Percentiles rank a stretch among this genome's conserved stretches.
phyloP scores from a whole-genome alignment of 1,140 invertebrate genomes.

The Trachymyrmex cornetzi region DNA sequence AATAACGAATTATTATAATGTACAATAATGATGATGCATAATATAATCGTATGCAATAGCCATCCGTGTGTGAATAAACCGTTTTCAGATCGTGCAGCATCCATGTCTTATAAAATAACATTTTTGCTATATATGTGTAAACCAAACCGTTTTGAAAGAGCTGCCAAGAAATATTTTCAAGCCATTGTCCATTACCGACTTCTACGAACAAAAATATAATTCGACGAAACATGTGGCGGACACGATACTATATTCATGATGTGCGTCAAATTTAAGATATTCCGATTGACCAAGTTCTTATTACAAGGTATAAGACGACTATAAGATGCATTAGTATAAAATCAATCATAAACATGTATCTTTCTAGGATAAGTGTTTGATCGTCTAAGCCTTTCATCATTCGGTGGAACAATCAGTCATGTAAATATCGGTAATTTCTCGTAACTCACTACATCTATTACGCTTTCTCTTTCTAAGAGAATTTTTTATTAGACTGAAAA shows the following conservation, averaged over 20 bases:
- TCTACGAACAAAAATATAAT: not conserved
- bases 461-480: conserved; percentile 41
- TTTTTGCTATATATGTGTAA: not conserved
- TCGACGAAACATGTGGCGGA: not conserved
- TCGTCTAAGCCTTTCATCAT: conserved; percentile 26
- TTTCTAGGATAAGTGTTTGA: not conserved
- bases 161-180: not conserved
- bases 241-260: not conserved
- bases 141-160: not conserved
- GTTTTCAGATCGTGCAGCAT: too few species aligned
- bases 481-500: conserved; percentile 44
- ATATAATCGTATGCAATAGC: too few species aligned
- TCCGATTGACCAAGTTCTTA: not conserved
- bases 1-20: too few species aligned
- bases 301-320: conserved; percentile 12
- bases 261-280: not conserved
- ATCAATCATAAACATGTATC: conserved; percentile 12
- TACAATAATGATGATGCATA: too few species aligned
- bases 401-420: not conserved
- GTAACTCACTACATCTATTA: not conserved
- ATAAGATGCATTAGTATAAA: not conserved
- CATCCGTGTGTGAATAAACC: too few species aligned
- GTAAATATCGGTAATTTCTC: not conserved
- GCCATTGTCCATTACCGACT: too few species aligned
- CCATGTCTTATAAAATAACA: too few species aligned